These are phyloP conservation scores for Psephotus haematonotus DNA, from an alignment of 2,113 vertebrate species.

Conservation along the genomic window DNA sequence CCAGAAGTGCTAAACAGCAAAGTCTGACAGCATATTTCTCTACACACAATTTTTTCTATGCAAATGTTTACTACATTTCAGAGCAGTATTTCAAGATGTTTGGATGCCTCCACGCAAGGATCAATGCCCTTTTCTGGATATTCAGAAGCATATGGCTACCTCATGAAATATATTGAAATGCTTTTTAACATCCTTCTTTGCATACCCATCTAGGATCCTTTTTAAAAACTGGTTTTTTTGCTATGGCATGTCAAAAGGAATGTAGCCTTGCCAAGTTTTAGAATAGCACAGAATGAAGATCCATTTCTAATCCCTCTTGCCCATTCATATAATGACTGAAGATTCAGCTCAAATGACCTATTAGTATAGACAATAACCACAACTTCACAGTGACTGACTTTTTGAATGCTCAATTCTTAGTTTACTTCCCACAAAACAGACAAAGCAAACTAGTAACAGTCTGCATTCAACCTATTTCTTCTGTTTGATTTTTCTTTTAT, in stretches of 20 bases:
- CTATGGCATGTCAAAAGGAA: slow-evolving; percentile 44
- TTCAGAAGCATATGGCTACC: not conserved
- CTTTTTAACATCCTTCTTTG: slow-evolving; percentile 20
- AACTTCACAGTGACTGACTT: slow-evolving; percentile 57
- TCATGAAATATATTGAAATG: slow-evolving; percentile 3
- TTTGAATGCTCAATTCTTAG: slow-evolving; percentile 50
- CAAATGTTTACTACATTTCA: slow-evolving; percentile 44
- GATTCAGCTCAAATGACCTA: slow-evolving; percentile 59
- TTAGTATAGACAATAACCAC: slow-evolving; percentile 68
- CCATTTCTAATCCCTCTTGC: slow-evolving; percentile 70
- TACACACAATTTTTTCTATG: slow-evolving; percentile 15
- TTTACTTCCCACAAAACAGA: slow-evolving; percentile 68
- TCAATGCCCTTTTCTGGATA: not conserved
- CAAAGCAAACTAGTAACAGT: slow-evolving; percentile 54
- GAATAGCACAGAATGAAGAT: slow-evolving; percentile 51
- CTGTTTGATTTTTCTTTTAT: not conserved
- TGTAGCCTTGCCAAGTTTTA: slow-evolving; percentile 36
- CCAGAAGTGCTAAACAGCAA: not conserved
- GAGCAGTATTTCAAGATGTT: not conserved
- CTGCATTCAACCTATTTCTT: slow-evolving; percentile 49
- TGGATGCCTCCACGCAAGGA: not conserved
- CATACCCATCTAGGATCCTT: not conserved
- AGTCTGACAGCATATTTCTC: not conserved
- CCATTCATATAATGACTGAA: slow-evolving; percentile 60
- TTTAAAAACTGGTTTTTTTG: slow-evolving; percentile 22